Evolutionary conservation across 2,113 vertebrate species (phyloP).

Genomic region (Perca schrenkii): DNA sequence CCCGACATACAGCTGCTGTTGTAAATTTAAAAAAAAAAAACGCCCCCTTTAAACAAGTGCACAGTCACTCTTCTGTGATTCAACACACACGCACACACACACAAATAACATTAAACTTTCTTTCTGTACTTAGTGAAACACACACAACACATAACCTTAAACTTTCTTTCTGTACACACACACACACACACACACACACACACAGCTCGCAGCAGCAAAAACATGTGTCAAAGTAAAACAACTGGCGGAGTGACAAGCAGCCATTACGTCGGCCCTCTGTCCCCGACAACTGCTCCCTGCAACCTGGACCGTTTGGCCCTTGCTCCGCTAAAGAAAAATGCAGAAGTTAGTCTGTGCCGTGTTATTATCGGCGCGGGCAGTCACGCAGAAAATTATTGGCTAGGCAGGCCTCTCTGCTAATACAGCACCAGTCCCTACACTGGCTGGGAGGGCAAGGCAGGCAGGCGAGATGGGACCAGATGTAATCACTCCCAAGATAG

Average conservation of each 20-base stretch:
- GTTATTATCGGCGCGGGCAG: slow-evolving; percentile 42
- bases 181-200: too few relatives aligned
- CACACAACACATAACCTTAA: neutral
- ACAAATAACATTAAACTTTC: neutral
- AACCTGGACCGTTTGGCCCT: neutral
- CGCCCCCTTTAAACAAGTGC: slow-evolving; percentile 15
- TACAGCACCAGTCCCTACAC: slow-evolving; percentile 18
- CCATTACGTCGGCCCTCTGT: neutral
- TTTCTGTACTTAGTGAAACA: too few relatives aligned
- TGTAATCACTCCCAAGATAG: slow-evolving; percentile 46
- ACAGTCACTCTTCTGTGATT: neutral
- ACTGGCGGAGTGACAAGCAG: slow-evolving; percentile 22
- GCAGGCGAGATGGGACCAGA: slow-evolving; percentile 29
- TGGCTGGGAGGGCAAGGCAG: slow-evolving; percentile 26
- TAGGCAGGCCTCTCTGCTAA: slow-evolving; percentile 22
- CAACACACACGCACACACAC: slow-evolving; percentile 2
- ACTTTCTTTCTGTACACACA: too few relatives aligned
- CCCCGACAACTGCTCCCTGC: slow-evolving; percentile 14
- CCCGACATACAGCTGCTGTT: slow-evolving; percentile 31
- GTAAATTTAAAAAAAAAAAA: slow-evolving; percentile 51
- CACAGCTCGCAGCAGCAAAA: neutral
- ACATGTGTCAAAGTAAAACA: slow-evolving; percentile 24
- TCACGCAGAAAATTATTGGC: slow-evolving; percentile 58
- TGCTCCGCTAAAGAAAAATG: neutral
- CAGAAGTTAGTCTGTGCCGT: slow-evolving; percentile 17